Conservation (phyloP, 2,888 invertebrate genomes). For the Toxonevra muliebris region DNA sequence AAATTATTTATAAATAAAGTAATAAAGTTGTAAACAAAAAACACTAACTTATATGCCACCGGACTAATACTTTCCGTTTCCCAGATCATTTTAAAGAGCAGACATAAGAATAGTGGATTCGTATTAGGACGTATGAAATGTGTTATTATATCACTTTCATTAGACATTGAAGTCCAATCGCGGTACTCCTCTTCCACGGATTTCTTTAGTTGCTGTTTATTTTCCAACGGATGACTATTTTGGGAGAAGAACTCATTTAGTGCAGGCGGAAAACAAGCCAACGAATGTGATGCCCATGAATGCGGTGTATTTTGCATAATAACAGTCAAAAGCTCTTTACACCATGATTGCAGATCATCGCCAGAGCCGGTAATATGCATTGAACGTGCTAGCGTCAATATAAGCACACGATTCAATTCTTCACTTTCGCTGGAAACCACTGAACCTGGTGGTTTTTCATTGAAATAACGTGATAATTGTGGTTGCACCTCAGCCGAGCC, state of each 20-base stretch:
- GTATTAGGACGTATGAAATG: conserved; percentile 96
- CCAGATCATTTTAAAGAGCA: conserved; percentile 94
- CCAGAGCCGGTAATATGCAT: conserved; percentile 90
- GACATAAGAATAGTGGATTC: conserved; percentile 88
- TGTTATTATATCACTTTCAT: conserved; percentile 94
- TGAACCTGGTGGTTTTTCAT: conserved; percentile 78
- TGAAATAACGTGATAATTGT: conserved; percentile 89
- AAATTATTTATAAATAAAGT: background rate
- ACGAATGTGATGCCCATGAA: conserved; percentile 92
- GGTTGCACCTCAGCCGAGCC: conserved; percentile 96
- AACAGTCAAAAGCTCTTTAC: conserved; percentile 86
- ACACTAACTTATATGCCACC: conserved; percentile 88
- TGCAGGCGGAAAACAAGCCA: conserved; percentile 90
- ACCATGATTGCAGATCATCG: conserved; percentile 73
- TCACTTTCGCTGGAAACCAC: conserved; percentile 94
- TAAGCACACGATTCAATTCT: conserved; percentile 92
- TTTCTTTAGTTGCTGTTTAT: conserved; percentile 89
- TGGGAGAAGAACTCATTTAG: conserved; percentile 90
- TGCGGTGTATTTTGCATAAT: conserved; percentile 96
- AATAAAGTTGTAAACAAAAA: background rate
- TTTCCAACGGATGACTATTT: conserved; percentile 85
- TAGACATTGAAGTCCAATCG: conserved; percentile 97
- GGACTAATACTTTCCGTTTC: conserved; percentile 93
- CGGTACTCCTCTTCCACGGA: conserved; percentile 95
- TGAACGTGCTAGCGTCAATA: conserved; percentile 90